A percentile compares a stretch with the other conserved stretches of the same genome.
Evolutionary conservation across 1,140 invertebrate genomes (phyloP).

Genomic region (Rhizoglyphus robini): DNA sequence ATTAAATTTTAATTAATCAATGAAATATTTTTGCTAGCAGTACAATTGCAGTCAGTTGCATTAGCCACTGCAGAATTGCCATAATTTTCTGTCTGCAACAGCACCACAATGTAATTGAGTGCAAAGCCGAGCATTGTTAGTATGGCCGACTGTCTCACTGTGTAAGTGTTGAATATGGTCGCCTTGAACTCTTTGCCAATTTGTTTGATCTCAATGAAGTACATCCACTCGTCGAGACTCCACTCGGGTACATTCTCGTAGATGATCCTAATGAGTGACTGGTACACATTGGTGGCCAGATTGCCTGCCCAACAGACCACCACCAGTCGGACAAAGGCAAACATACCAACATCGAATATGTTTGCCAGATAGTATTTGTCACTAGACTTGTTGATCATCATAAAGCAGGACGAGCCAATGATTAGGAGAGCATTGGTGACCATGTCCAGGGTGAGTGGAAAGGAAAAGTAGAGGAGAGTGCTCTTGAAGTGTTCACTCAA

Average conservation of each 20-base stretch:
- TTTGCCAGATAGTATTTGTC: not conserved
- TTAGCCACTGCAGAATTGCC: not conserved
- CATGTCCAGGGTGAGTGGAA: not conserved
- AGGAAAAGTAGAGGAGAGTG: not conserved
- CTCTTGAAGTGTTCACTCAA: not conserved
- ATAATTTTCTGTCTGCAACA: conserved; percentile 1
- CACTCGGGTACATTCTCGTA: not conserved
- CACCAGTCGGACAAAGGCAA: not conserved
- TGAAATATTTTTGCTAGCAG: not conserved
- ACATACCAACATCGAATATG: not conserved
- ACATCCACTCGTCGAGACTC: not conserved
- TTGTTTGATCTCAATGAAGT: conserved; percentile 2
- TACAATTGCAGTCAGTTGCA: too few species aligned
- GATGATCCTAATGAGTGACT: not conserved
- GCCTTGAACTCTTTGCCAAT: not conserved
- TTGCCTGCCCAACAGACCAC: not conserved
- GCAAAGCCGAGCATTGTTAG: conserved; percentile 7
- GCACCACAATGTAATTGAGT: conserved; percentile 1
- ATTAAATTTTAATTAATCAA: not conserved
- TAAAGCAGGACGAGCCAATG: not conserved
- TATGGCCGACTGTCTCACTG: not conserved
- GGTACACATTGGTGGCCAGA: not conserved
- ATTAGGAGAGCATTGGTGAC: not conserved
- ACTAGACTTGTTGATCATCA: not conserved
- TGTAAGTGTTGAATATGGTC: not conserved